phyloP scores from a whole-genome alignment of 1,140 invertebrate genomes.

The Caenorhabditis inopinata region DNA sequence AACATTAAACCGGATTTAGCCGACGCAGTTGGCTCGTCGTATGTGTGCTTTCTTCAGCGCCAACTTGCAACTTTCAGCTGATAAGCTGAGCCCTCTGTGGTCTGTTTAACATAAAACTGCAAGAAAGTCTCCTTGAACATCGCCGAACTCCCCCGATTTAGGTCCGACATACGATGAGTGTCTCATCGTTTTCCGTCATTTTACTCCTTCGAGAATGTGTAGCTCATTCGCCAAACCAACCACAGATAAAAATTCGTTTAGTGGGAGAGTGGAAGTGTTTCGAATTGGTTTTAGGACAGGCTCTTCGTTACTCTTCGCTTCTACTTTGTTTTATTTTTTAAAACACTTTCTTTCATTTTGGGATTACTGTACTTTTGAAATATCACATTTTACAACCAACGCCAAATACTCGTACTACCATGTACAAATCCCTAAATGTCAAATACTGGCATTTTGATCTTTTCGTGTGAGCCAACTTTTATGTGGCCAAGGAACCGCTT shows the following conservation, averaged over 20 bases:
- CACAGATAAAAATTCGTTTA: constrained; percentile 22
- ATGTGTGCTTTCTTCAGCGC: too few species aligned
- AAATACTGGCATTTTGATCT: constrained; percentile 27
- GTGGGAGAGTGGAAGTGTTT: neutral
- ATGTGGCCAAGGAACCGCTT: too few species aligned
- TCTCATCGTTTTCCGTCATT: neutral
- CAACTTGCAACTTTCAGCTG: too few species aligned
- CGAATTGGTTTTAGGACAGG: neutral
- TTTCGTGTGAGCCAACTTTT: neutral
- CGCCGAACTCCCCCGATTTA: too few species aligned
- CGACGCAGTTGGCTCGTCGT: too few species aligned
- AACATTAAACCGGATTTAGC: too few species aligned
- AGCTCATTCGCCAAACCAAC: neutral
- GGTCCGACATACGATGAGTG: neutral
- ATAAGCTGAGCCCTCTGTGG: too few species aligned
- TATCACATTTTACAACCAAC: neutral
- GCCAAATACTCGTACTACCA: neutral
- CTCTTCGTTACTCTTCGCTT: neutral
- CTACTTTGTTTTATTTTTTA: neutral
- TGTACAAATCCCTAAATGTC: neutral
- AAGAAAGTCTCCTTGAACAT: too few species aligned
- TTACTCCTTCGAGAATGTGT: neutral
- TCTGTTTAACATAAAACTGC: too few species aligned
- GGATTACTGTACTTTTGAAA: constrained; percentile 19
- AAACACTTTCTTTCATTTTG: neutral